Evolutionary conservation across 2,888 invertebrate species (phyloP).

Genomic region (Drosophila neotestacea): DNA sequence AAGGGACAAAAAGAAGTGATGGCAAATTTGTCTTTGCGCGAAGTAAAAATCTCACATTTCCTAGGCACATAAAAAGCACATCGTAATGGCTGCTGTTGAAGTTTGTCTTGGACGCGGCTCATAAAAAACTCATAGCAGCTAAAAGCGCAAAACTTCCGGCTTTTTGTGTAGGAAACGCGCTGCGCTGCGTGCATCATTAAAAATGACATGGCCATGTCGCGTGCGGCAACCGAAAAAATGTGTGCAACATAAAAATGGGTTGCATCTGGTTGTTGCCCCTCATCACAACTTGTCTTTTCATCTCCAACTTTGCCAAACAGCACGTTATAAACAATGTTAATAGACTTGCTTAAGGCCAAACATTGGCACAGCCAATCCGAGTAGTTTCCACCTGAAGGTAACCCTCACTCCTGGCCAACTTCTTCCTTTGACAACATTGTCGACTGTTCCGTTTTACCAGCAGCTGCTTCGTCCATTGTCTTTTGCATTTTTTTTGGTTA

Average conservation of each 20-base stretch:
- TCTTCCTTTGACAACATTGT: slow-evolving; percentile 65
- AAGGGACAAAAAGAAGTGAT: slow-evolving; percentile 8
- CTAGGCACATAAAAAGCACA: slow-evolving; percentile 70
- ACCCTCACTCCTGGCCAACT: slow-evolving; percentile 3
- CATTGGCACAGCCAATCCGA: slow-evolving; percentile 55
- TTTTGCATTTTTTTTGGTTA: slow-evolving; percentile 40
- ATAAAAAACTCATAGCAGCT: slow-evolving; percentile 72
- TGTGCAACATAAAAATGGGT: slow-evolving; percentile 64
- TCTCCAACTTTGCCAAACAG: slow-evolving; percentile 41
- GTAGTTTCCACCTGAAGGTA: neutral
- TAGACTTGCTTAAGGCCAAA: slow-evolving; percentile 79
- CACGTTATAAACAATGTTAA: slow-evolving; percentile 77
- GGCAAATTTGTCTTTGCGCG: slow-evolving; percentile 37
- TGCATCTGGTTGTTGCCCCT: slow-evolving; percentile 54
- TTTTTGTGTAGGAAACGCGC: slow-evolving; percentile 61
- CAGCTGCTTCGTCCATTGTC: slow-evolving; percentile 54
- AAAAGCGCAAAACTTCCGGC: slow-evolving; percentile 80
- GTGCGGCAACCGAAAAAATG: slow-evolving; percentile 34
- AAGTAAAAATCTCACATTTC: slow-evolving; percentile 71
- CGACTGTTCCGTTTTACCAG: slow-evolving; percentile 28
- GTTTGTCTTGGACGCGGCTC: slow-evolving; percentile 44
- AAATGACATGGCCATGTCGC: slow-evolving; percentile 61
- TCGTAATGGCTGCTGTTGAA: slow-evolving; percentile 40
- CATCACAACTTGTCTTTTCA: slow-evolving; percentile 16
- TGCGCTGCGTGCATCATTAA: slow-evolving; percentile 72